A percentile compares a stretch with the other conserved stretches of the same genome.
Conservation (phyloP, 2,888 invertebrate species). For the Entomobrya multifasciata region DNA sequence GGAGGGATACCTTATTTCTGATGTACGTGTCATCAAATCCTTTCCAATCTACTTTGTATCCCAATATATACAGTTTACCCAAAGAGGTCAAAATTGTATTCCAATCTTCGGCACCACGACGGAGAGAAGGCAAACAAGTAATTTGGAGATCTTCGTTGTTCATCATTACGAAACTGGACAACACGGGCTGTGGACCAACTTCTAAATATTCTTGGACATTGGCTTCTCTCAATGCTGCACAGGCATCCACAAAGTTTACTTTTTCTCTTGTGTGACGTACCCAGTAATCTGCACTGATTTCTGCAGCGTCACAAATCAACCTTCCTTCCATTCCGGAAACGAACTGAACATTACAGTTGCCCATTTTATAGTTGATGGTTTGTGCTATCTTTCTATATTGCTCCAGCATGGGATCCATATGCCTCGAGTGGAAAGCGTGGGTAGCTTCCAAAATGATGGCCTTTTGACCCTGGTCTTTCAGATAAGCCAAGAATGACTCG, state of each 20-base stretch:
- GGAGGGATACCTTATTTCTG: conserved; percentile 11
- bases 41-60: conserved; percentile 42
- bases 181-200: conserved; percentile 60
- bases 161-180: conserved; percentile 47
- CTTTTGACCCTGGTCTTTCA: conserved; percentile 21
- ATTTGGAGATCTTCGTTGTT: conserved; percentile 10
- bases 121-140: conserved; percentile 26
- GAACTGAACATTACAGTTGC: conserved; percentile 12
- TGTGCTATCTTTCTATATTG: conserved; percentile 29
- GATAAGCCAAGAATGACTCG: neutral
- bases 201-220: conserved; percentile 17
- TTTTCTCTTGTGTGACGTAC: conserved; percentile 68
- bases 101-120: conserved; percentile 18
- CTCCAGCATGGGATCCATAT: conserved; percentile 68
- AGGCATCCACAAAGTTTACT: conserved; percentile 59
- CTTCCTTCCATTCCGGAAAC: conserved; percentile 64
- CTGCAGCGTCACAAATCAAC: neutral
- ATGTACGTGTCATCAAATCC: conserved; percentile 21
- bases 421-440: conserved; percentile 66
- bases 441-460: conserved; percentile 27
- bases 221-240: neutral
- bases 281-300: conserved; percentile 66
- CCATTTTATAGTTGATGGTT: neutral
- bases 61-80: conserved; percentile 41
- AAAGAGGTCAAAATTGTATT: conserved; percentile 23